phyloP scores from a whole-genome alignment of 2,113 vertebrate genomes.

The Poecilia latipinna region DNA sequence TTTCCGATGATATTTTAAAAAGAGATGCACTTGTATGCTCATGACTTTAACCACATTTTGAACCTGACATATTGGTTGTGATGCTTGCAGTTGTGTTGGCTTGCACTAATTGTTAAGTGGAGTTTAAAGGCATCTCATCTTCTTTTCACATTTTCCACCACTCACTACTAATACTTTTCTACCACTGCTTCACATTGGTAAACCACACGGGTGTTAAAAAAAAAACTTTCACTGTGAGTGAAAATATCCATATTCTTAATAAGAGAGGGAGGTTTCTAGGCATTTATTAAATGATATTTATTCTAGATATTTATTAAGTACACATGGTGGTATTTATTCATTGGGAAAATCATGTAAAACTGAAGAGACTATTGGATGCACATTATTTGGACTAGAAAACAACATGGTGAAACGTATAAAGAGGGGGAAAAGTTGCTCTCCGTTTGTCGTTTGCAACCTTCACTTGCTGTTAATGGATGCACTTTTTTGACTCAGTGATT shows the following conservation, averaged over 20 bases:
- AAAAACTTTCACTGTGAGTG: neutral
- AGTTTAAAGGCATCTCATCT: neutral
- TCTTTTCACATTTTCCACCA: neutral
- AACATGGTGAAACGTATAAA: neutral
- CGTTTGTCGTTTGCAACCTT: slow-evolving; percentile 8
- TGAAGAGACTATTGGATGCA: neutral
- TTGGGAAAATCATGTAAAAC: too few species aligned
- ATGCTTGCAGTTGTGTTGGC: neutral
- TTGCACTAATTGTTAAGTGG: neutral
- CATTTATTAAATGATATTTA: too few species aligned
- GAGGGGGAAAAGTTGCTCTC: neutral
- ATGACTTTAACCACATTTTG: neutral
- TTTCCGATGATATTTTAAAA: neutral
- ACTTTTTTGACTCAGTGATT: neutral
- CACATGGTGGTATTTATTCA: too few species aligned
- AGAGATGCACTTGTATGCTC: neutral
- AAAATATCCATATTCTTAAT: too few species aligned
- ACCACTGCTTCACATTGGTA: neutral
- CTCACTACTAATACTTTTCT: neutral
- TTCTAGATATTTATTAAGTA: too few species aligned
- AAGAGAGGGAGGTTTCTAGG: too few species aligned
- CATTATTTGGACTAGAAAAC: neutral
- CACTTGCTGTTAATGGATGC: slow-evolving; percentile 42
- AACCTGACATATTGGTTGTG: neutral
- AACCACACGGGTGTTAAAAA: neutral